Base-by-base conservation (phyloP, 2,113 vertebrate genomes). In the Piaya cayana region DNA sequence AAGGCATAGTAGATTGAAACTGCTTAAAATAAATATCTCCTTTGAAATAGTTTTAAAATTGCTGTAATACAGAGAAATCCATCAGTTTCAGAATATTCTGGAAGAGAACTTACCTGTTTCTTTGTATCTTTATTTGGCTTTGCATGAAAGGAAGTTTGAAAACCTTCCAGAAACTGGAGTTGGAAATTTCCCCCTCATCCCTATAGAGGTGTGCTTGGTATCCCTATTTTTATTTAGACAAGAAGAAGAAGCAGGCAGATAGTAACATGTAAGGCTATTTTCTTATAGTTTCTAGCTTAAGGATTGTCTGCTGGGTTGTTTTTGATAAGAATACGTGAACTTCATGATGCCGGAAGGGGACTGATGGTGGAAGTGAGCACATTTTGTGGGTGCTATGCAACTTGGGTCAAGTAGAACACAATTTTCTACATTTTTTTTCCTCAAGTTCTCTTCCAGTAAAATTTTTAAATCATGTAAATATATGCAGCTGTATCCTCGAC, bases 151-250 rank as follows among this genome's bases (percentile, higher is more conserved):
- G 16, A 50, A 56, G 10, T 75, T 78, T 18, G 13, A 72, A 84
- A 77, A 29, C 39, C 25, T 86, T 21, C 5, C 16, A 67, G 53
- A 78, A 63, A 39, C 12, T 47, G 9, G 9, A 64, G 36, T 36
- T 71, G 15, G n/a, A 68, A 86, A 55, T 11, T 20, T 72, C 25
- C 45, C 2, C 4, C 19, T 74, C 8, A 58, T 70, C 6, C 32
- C 42, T 39, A 9, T 7, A 50, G 9, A 78, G 22, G 2, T 1
- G 0, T 55, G 29, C 17, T 82, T 2, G 2, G 14, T 85, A 37
- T 50, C 34, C 11, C 34, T 63, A 18, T 20, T 81, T 95, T 47
- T 52, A 32, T 92, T 81, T 84, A 32, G 89, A 59, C 32, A n/a
- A 43, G 37, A 58, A 55, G 60, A 11, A 94, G 60, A 3, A 74